phyloP scores from a whole-genome alignment of 1,140 invertebrate genomes.

The Hyles euphorbiae region DNA sequence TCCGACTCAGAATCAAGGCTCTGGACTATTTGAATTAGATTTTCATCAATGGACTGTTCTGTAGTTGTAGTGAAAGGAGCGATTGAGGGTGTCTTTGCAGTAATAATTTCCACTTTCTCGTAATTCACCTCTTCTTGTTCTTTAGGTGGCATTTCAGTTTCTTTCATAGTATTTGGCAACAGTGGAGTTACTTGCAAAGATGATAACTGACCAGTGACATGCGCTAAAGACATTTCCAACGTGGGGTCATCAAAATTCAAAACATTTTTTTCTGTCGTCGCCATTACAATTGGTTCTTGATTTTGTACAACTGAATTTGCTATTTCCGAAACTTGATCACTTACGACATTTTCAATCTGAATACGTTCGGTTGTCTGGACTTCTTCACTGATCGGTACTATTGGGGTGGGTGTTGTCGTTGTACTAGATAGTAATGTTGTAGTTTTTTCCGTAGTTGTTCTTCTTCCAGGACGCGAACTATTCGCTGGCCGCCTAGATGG shows the following conservation, averaged over 20 bases:
- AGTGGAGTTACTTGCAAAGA: slow-evolving; percentile 63
- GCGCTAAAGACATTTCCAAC: slow-evolving; percentile 69
- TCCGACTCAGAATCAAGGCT: slow-evolving; percentile 52
- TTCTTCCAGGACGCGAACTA: slow-evolving; percentile 25
- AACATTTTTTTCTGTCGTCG: slow-evolving; percentile 42
- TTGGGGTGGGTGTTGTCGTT: slow-evolving; percentile 17
- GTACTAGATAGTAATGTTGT: slow-evolving; percentile 24
- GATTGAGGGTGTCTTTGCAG: slow-evolving; percentile 51
- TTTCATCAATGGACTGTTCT: slow-evolving; percentile 42
- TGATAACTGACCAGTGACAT: slow-evolving; percentile 70
- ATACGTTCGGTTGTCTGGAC: slow-evolving; percentile 10
- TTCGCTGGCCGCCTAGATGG: slow-evolving; percentile 36
- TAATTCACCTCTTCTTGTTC: slow-evolving; percentile 33
- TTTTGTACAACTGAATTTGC: slow-evolving; percentile 31
- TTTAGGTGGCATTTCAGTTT: slow-evolving; percentile 26
- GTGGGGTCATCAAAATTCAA: slow-evolving; percentile 66
- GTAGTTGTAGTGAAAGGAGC: slow-evolving; percentile 35
- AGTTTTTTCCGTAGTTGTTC: slow-evolving; percentile 37
- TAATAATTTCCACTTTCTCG: slow-evolving; percentile 60
- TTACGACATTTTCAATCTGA: background rate
- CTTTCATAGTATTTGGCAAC: slow-evolving; percentile 40
- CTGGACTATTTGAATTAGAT: slow-evolving; percentile 62
- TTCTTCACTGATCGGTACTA: slow-evolving; percentile 4
- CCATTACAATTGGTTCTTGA: slow-evolving; percentile 29
- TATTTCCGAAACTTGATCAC: background rate